Evolutionary conservation across 2,797 vertebrate genomes (phyloP), one percentile per base, ranked within the genome.

Genomic region (Myotis pilosus): DNA sequence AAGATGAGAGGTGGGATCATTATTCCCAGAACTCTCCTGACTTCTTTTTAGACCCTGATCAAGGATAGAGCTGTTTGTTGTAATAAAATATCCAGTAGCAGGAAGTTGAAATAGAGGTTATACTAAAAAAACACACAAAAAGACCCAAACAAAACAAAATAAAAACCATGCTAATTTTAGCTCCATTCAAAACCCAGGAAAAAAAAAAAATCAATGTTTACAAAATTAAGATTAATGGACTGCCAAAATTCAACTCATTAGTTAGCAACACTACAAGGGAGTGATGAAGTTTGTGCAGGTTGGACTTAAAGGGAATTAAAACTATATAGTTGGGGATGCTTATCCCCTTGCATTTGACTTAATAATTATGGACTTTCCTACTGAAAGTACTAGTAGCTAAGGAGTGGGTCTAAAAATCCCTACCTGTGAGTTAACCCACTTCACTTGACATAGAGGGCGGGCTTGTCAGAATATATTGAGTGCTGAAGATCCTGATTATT

Each of bases 101-200:
- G 49, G 84, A 95, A 97, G 96, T 44, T 96, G 95, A 93, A 97
- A 82, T 28, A 33, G 33, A 76, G 83, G 53, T 80, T 96, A 92
- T 95, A 95, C 20, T 89, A 49, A 89, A 41, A 80, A 94, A 83
- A 75, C 15, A 60, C 23, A 90, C 83, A 53, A 74, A 92, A 53
- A 68, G 72, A 41, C 4, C 47, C 41, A 79, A 38, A 75, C 30
- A 66, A 88, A 76, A 76, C 72, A 85, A 30, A 92, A 82, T 33
- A 79, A 80, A 57, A 28, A 7, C 3, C 76, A 71, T 62, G 33
- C 36, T 96, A 96, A 95, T 80, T 95, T 97, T 93, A 97, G 4
- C 25, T 96, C 17, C 13, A n/a, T 86, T 93, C 38, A 83, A 97
- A 97, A 92, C 25, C 8, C 0, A 71, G 62, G 5, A 13, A 1